Percentiles rank a stretch among this genome's conserved stretches.
Evolutionary conservation across 2,797 vertebrate genomes (phyloP).

Genomic region (Fistularia tabacaria): DNA sequence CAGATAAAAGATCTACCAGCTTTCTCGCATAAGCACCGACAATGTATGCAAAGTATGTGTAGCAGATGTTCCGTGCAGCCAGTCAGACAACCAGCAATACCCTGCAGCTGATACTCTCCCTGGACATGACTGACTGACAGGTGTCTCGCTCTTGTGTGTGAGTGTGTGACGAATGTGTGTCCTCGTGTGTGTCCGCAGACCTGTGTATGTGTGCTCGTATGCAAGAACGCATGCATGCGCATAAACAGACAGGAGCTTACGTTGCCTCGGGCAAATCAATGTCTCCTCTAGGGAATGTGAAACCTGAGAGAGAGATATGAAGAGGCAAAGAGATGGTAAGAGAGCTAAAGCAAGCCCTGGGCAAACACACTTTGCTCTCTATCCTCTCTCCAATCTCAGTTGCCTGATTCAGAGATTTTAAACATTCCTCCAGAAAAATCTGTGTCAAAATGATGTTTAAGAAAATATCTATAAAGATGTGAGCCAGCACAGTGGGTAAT

Average conservation of each 20-base stretch:
- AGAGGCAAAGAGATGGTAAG: slow-evolving; percentile 24
- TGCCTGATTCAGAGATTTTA: slow-evolving; percentile 21
- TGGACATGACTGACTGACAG: slow-evolving; percentile 57
- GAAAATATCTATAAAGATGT: slow-evolving; percentile 21
- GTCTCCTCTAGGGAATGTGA: slow-evolving; percentile 61
- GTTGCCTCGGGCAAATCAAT: slow-evolving; percentile 67
- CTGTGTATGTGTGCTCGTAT: slow-evolving; percentile 15
- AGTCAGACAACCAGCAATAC: slow-evolving; percentile 54
- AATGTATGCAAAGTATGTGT: background rate
- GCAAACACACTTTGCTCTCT: slow-evolving; percentile 49
- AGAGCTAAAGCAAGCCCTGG: slow-evolving; percentile 47
- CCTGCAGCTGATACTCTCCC: slow-evolving; percentile 56
- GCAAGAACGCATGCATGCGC: slow-evolving; percentile 25
- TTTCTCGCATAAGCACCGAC: background rate
- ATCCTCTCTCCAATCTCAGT: slow-evolving; percentile 28
- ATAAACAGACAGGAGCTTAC: slow-evolving; percentile 48
- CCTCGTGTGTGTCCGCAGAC: background rate
- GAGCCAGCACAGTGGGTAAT: slow-evolving; percentile 33
- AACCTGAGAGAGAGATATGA: slow-evolving; percentile 51
- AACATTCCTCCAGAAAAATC: slow-evolving; percentile 18
- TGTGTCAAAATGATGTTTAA: slow-evolving; percentile 26
- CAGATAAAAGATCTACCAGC: no score
- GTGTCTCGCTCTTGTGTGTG: slow-evolving; percentile 7
- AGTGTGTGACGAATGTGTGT: slow-evolving; percentile 7
- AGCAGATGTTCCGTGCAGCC: slow-evolving; percentile 60